Base-by-base conservation (phyloP, 1,140 invertebrate genomes). In the Drosophila willistoni region DNA sequence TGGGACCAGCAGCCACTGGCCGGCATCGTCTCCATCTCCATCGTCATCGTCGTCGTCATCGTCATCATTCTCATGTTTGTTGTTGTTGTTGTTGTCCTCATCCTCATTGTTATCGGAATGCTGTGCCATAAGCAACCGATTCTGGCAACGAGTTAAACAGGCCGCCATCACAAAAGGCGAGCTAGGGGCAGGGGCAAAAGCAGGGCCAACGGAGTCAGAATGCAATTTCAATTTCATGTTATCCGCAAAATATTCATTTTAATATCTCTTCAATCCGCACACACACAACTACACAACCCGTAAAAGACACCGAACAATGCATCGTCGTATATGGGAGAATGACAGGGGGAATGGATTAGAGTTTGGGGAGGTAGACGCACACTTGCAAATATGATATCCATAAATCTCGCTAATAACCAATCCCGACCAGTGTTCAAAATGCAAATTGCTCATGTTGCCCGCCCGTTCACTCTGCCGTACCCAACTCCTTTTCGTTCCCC, bases 211-310 rank as follows among this genome's bases (percentile, higher is more conserved):
- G 59, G 51, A 74, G 67, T 75, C 79, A 57, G 86, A 82, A 79
- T 75, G 83, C 79, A 90, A 85, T 89, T 90, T 90, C 81, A 81
- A 90, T 81, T 91, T 81, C 89, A 89, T 90, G 89, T 91, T 90
- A 90, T 90, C 89, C 89, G 81, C 89, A 85, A 89, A 89, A 90
- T 90, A 90, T 87, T 90, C 77, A 84, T 87, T 90, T 90, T 90
- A 87, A 90, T 90, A 90, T 90, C 87, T 81, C 65, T 64, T 90
- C 83, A 90, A 90, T 87, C 87, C 80, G 44, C 65, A 78, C 77
- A 70, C 41, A 19, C 55, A 19, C 64, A 42, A 7, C 29, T 22
- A 13, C 14, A 39, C 42, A 55, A 5, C 14, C 7, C 51, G n/a
- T 10, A 17, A 57, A 73, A 77, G 56, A 47, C 51, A 39, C 22